Conservation (phyloP, 2,797 vertebrate species). For the Galagoides demidoff region DNA sequence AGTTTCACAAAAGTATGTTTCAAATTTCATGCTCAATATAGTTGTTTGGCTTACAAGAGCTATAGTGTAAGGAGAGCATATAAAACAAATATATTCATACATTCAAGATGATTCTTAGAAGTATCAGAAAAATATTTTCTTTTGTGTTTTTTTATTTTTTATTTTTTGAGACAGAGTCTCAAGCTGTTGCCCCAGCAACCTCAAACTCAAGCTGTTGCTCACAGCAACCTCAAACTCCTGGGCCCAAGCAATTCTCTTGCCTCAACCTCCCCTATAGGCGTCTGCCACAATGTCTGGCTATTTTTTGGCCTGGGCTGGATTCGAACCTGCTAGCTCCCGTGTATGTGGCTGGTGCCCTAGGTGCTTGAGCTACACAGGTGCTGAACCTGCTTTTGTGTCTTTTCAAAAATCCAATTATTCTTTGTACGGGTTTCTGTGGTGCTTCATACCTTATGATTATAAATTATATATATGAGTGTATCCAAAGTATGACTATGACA, state of each 20-base stretch:
- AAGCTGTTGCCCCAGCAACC: too few species aligned
- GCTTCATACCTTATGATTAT: slow-evolving; percentile 14
- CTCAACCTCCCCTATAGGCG: too few species aligned
- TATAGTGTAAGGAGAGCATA: background rate
- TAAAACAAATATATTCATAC: slow-evolving; percentile 8
- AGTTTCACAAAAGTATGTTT: background rate
- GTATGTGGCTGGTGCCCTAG: too few species aligned
- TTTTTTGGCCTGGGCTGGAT: too few species aligned
- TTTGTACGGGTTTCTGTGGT: background rate
- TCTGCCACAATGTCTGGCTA: too few species aligned
- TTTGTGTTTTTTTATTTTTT: background rate
- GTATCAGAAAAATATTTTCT: slow-evolving; percentile 33
- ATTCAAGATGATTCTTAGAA: background rate
- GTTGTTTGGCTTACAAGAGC: slow-evolving; percentile 2
- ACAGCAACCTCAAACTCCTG: too few species aligned
- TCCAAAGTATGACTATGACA: background rate
- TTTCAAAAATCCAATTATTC: background rate
- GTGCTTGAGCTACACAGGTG: too few species aligned
- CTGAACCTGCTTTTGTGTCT: background rate
- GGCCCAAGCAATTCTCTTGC: too few species aligned
- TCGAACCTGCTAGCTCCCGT: too few species aligned
- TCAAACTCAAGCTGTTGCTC: too few species aligned
- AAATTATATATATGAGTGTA: slow-evolving; percentile 33
- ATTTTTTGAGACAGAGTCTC: too few species aligned
- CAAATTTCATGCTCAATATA: slow-evolving; percentile 19